Evolutionary conservation across 2,113 vertebrate species (phyloP).

Genomic region (Seriola aureovittata): DNA sequence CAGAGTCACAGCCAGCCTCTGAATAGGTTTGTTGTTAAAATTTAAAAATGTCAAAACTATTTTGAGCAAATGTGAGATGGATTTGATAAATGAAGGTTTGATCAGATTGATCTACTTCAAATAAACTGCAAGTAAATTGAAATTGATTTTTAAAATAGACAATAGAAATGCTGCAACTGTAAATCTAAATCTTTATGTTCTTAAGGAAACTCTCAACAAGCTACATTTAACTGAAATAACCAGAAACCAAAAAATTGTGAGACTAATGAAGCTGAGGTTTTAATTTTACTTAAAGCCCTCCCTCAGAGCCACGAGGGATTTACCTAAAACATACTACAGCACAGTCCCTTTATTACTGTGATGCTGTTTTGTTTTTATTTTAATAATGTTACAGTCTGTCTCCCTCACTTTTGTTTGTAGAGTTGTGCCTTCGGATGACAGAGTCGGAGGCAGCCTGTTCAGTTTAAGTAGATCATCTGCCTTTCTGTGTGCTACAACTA

Average conservation of each 20-base stretch:
- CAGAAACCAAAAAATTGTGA: too few species aligned
- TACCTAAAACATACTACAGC: not conserved
- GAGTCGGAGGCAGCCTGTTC: not conserved
- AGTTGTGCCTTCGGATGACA: not conserved
- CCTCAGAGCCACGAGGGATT: not conserved
- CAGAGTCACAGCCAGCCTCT: slow-evolving; percentile 4
- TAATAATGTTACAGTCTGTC: not conserved
- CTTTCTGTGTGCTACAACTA: slow-evolving; percentile 79
- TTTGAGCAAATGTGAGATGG: not conserved
- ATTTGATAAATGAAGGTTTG: not conserved
- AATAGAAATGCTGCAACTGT: not conserved
- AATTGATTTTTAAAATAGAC: not conserved
- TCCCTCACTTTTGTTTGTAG: slow-evolving; percentile 22
- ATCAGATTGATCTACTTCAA: not conserved
- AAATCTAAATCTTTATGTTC: not conserved
- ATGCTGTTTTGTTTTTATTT: not conserved
- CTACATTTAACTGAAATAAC: too few species aligned
- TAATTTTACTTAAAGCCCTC: not conserved
- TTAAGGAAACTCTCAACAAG: not conserved
- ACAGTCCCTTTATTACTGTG: not conserved
- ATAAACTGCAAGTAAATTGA: not conserved
- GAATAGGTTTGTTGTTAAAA: slow-evolving; percentile 43
- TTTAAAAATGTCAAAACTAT: not conserved
- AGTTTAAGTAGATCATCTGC: slow-evolving; percentile 46
- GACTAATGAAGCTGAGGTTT: too few species aligned